Evolutionary conservation across 2,888 invertebrate species (phyloP).

Genomic region (Synanthedon myopaeformis): DNA sequence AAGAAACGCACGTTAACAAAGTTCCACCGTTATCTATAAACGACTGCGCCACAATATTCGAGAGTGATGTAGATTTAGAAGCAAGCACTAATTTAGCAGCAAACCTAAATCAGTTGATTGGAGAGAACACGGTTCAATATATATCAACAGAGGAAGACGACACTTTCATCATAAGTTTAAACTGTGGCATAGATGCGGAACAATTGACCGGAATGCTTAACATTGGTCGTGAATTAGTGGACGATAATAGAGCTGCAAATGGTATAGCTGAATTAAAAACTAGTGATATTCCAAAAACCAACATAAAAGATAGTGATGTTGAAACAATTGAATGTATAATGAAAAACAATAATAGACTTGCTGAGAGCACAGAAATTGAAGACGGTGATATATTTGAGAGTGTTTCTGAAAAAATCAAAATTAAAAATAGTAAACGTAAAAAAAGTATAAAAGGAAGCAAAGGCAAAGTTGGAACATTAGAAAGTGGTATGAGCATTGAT

Average conservation of each 20-base stretch:
- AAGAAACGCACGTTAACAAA: constrained; percentile 14
- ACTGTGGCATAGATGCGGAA: constrained; percentile 57
- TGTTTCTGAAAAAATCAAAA: too few species aligned
- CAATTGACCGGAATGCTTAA: constrained; percentile 58
- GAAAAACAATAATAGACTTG: constrained; percentile 11
- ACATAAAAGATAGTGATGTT: constrained; percentile 7
- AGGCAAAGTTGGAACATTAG: too few species aligned
- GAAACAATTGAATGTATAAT: constrained; percentile 23
- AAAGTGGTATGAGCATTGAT: too few species aligned
- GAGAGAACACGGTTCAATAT: constrained; percentile 58
- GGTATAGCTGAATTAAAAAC: constrained; percentile 7
- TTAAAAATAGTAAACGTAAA: too few species aligned
- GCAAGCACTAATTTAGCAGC: constrained; percentile 56
- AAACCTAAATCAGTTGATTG: constrained; percentile 58
- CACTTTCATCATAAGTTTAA: constrained; percentile 59
- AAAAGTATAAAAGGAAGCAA: too few species aligned
- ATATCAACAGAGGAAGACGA: constrained; percentile 62
- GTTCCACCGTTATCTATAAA: constrained; percentile 36
- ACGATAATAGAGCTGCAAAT: constrained; percentile 9
- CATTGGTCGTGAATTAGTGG: constrained; percentile 36
- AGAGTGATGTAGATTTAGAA: constrained; percentile 60
- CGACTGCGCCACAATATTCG: constrained; percentile 60
- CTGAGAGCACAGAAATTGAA: constrained; percentile 2
- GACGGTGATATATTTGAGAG: too few species aligned
- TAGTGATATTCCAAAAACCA: constrained; percentile 4